These are phyloP conservation scores for Gymnocypris eckloni DNA, from an alignment of 2,797 vertebrate genomes.

Conservation along the genomic window DNA sequence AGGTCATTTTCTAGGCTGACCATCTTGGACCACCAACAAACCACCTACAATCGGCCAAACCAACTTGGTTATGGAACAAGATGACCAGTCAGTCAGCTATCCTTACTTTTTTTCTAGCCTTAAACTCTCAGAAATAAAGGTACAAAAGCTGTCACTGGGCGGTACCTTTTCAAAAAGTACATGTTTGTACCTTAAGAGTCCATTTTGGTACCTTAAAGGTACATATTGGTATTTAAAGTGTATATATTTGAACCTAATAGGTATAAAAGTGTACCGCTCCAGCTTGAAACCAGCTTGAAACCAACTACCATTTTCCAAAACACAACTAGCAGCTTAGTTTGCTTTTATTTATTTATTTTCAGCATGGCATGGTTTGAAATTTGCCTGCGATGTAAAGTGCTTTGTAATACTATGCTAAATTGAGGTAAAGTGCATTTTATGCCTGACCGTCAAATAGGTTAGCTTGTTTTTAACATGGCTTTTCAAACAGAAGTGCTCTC, in stretches of 20 bases:
- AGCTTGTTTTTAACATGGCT: background rate
- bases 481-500: background rate
- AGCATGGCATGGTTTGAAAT: background rate
- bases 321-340: background rate
- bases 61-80: background rate
- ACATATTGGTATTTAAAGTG: too few species aligned
- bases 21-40: constrained; percentile 7
- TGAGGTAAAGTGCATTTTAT: constrained; percentile 12
- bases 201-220: too few species aligned
- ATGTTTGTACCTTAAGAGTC: too few species aligned
- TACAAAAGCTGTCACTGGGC: too few species aligned
- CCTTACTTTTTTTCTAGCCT: background rate
- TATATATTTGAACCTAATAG: too few species aligned
- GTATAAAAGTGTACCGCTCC: too few species aligned
- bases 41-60: background rate
- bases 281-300: background rate
- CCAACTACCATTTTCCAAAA: background rate
- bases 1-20: background rate
- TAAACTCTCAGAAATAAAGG: background rate
- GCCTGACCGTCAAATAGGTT: background rate
- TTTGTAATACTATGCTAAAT: background rate
- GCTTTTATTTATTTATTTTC: background rate
- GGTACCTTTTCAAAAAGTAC: too few species aligned
- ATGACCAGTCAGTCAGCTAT: background rate
- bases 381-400: background rate